A percentile compares a stretch with the other conserved stretches of the same genome.
Evolutionary conservation across 2,113 vertebrate genomes (phyloP).

Genomic region (Delphinapterus leucas): DNA sequence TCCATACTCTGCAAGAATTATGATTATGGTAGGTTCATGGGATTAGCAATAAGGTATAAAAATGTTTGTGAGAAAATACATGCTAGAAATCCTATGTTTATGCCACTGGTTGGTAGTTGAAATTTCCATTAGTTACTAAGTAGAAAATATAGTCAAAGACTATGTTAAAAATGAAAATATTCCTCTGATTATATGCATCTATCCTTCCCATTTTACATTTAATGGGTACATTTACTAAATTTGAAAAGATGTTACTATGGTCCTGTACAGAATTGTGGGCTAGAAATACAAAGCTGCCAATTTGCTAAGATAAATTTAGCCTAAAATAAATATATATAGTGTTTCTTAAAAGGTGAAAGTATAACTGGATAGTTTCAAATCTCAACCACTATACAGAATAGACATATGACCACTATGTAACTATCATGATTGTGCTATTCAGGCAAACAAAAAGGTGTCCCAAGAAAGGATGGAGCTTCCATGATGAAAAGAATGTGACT

Average conservation of each 20-base stretch:
- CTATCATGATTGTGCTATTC: not conserved
- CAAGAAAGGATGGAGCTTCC: not conserved
- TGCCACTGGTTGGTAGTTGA: not conserved
- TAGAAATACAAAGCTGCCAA: not conserved
- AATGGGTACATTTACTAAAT: not conserved
- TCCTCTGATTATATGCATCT: not conserved
- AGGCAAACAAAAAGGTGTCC: not conserved
- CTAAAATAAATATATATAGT: not conserved
- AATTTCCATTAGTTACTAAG: not conserved
- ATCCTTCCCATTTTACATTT: not conserved
- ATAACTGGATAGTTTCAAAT: not conserved
- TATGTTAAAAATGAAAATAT: constrained; percentile 22
- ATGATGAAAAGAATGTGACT: not conserved
- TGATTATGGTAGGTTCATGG: constrained; percentile 2
- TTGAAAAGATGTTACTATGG: not conserved
- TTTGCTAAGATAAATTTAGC: not conserved
- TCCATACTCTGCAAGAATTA: not conserved
- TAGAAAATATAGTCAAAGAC: not conserved
- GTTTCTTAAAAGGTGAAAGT: not conserved
- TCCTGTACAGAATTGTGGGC: not conserved
- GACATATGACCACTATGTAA: not conserved
- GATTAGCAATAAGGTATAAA: not conserved
- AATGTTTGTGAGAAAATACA: not conserved
- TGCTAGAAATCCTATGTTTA: not conserved
- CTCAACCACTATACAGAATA: not conserved